phyloP scores from a whole-genome alignment of 2,888 invertebrate genomes.

The Polyploca ridens region DNA sequence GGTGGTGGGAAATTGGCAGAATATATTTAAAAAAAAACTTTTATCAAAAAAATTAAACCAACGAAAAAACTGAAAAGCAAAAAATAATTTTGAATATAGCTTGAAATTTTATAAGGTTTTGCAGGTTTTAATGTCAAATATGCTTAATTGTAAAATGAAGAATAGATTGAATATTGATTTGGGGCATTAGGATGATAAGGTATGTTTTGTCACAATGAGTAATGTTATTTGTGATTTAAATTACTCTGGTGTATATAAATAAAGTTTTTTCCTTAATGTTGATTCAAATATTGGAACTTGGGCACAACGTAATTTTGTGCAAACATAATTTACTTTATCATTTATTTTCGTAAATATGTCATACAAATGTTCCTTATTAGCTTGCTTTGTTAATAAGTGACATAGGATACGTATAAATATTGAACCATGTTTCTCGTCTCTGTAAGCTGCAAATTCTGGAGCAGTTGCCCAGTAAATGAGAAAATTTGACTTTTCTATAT shows the following conservation, averaged over 20 bases:
- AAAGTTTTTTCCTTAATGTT: conserved; percentile 69
- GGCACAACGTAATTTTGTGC: conserved; percentile 42
- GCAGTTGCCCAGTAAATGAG: conserved; percentile 76
- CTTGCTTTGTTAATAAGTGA: conserved; percentile 46
- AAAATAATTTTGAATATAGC: too few relatives aligned
- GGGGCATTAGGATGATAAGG: background rate
- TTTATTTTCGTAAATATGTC: conserved; percentile 73
- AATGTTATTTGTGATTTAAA: background rate
- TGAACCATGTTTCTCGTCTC: conserved; percentile 63
- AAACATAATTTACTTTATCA: conserved; percentile 51
- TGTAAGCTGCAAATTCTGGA: conserved; percentile 71
- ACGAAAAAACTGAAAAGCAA: too few relatives aligned
- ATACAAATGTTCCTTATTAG: conserved; percentile 56
- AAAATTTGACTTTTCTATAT: conserved; percentile 65
- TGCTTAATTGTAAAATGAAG: too few relatives aligned
- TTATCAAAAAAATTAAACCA: too few relatives aligned
- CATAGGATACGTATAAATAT: conserved; percentile 74
- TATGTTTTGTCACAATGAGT: background rate
- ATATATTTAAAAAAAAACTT: too few relatives aligned
- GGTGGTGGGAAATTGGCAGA: too few relatives aligned
- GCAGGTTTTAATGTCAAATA: too few relatives aligned
- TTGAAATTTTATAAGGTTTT: too few relatives aligned
- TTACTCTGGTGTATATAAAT: conserved; percentile 47
- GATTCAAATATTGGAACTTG: conserved; percentile 70
- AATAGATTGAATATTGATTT: too few relatives aligned